Conservation (phyloP, 2,888 invertebrate species). For the Eupsilia transversa region DNA sequence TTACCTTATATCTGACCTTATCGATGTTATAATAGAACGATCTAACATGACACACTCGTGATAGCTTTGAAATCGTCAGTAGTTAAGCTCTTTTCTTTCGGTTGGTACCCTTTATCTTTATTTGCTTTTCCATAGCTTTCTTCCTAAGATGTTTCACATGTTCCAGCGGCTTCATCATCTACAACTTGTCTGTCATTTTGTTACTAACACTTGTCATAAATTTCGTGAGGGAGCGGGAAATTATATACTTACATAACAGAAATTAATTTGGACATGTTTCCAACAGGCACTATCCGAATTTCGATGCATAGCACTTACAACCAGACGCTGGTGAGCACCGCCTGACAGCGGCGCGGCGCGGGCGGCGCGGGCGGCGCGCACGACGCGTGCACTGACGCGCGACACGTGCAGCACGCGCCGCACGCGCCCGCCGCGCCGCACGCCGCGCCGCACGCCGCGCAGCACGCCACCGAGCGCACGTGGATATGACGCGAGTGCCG, state of each 20-base stretch:
- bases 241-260: neutral
- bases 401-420: slow-evolving; percentile 67
- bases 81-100: slow-evolving; percentile 77
- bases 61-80: slow-evolving; percentile 77
- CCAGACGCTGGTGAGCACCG: slow-evolving; percentile 82
- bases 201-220: slow-evolving; percentile 43
- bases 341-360: slow-evolving; percentile 86
- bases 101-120: slow-evolving; percentile 60
- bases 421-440: slow-evolving; percentile 63
- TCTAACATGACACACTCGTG: slow-evolving; percentile 73
- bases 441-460: slow-evolving; percentile 61
- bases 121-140: slow-evolving; percentile 68
- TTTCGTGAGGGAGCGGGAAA: slow-evolving; percentile 46
- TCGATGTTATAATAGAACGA: slow-evolving; percentile 73
- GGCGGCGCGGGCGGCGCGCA: slow-evolving; percentile 66
- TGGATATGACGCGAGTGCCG: slow-evolving; percentile 68
- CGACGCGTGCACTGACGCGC: slow-evolving; percentile 69
- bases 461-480: slow-evolving; percentile 61
- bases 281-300: slow-evolving; percentile 86
- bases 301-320: slow-evolving; percentile 89
- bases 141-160: slow-evolving; percentile 45
- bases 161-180: slow-evolving; percentile 59
- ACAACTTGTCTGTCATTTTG: slow-evolving; percentile 44
- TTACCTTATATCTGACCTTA: slow-evolving; percentile 72
- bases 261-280: slow-evolving; percentile 34